Evolutionary conservation across 2,888 invertebrate genomes (phyloP).

Genomic region (Hypomecis punctinalis): DNA sequence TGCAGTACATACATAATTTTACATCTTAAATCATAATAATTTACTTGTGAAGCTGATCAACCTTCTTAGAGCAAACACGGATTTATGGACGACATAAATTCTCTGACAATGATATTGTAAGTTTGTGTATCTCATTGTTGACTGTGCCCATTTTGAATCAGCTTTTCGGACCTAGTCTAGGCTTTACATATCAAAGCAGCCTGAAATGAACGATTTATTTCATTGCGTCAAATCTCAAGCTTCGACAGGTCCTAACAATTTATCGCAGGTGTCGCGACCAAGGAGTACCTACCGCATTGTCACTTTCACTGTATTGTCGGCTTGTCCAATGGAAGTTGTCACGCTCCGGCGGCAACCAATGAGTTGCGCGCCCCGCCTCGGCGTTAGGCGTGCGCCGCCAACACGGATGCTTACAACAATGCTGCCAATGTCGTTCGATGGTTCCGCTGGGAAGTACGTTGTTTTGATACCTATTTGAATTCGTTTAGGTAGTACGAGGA

Average conservation of each 20-base stretch:
- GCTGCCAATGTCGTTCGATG: slow-evolving; percentile 38
- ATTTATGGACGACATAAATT: too few relatives aligned
- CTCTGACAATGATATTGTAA: too few relatives aligned
- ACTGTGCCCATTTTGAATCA: too few relatives aligned
- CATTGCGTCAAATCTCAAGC: background rate
- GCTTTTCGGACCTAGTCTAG: too few relatives aligned
- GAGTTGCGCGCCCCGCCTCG: slow-evolving; percentile 78
- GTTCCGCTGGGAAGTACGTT: slow-evolving; percentile 7
- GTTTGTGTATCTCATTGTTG: too few relatives aligned
- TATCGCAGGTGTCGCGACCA: slow-evolving; percentile 71
- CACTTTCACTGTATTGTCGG: slow-evolving; percentile 77
- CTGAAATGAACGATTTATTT: too few relatives aligned
- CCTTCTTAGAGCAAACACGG: too few relatives aligned
- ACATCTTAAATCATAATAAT: too few relatives aligned
- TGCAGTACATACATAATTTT: too few relatives aligned
- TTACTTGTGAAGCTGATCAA: too few relatives aligned
- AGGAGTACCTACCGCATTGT: slow-evolving; percentile 57
- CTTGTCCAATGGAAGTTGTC: slow-evolving; percentile 82
- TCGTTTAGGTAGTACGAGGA: too few relatives aligned
- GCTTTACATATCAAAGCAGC: too few relatives aligned
- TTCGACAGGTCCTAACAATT: slow-evolving; percentile 47
- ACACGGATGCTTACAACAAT: slow-evolving; percentile 57
- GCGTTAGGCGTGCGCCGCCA: slow-evolving; percentile 71
- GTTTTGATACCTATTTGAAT: background rate
- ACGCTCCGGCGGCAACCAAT: slow-evolving; percentile 81